Base-by-base conservation (phyloP, 2,797 vertebrate genomes). In the Spizella passerina region DNA sequence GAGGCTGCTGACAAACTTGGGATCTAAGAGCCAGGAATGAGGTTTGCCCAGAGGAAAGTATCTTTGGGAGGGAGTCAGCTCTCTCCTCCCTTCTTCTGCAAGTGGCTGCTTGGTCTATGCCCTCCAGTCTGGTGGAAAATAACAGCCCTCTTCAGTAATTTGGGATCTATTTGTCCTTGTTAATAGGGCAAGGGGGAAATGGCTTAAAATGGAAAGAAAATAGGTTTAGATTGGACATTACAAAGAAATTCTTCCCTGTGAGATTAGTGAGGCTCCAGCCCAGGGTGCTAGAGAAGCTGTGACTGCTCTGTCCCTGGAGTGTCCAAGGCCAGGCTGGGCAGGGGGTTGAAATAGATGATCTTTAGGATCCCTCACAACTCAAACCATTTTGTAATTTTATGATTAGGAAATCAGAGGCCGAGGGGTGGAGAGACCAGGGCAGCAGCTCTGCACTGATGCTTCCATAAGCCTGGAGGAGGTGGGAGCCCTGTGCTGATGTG, bases 401-500 rank as follows among this genome's bases (percentile, higher is more conserved):
- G 14, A 70, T n/a, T 7, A 50, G 49, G 44, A 75, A 79, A 36
- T 5, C 19, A 30, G 79, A 39, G 39, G 29, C 34, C 38, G 47
- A 53, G 61, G 29, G n/a, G 4, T 13, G 36, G 59, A 55, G 39
- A 50, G 14, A 32, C 1, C 24, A 60, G 32, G 19, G 7, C 10
- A 36, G 66, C 56, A 66, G 52, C 52, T 5, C 32, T 7, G 5
- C 7, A 5, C 8, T 43, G 2, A 2, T 12, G 56, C 73, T 52
- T 9, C n/a, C 5, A 23, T 38, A 13, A 81, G 46, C 69, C 65
- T 5, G 46, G 46, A 29, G 3, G 1, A 52, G 46, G 17, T 1
- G 16, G 27, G 68, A 6, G 17, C 39, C 49, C 0, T 16, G 0
- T 6, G 26, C 46, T 7, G 52, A 19, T 2, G 21, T 1, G 5